Evolutionary conservation across 1,140 invertebrate species (phyloP).

Genomic region (Lepidurus packardi): DNA sequence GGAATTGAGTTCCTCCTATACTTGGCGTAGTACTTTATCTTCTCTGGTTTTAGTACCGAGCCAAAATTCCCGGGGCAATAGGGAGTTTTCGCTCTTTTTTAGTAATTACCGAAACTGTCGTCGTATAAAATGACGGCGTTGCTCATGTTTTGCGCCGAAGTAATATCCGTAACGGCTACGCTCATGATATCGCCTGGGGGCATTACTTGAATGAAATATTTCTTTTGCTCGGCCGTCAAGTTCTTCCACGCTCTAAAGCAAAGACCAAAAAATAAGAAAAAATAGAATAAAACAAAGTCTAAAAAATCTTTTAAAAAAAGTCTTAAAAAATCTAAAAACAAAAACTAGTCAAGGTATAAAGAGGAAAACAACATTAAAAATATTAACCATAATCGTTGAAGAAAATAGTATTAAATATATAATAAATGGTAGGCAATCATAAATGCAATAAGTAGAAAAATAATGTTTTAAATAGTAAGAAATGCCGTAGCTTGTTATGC

Average conservation of each 20-base stretch:
- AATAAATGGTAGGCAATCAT: too few species aligned
- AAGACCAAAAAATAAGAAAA: background rate
- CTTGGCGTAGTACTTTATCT: background rate
- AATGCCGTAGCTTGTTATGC: too few species aligned
- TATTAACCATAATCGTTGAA: background rate
- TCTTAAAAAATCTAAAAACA: too few species aligned
- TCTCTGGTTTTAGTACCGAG: background rate
- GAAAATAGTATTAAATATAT: too few species aligned
- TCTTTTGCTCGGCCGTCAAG: slow-evolving; percentile 58
- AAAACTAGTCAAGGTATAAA: too few species aligned
- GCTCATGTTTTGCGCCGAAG: slow-evolving; percentile 72
- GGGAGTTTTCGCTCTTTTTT: background rate
- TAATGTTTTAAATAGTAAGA: too few species aligned
- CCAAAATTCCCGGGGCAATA: too few species aligned
- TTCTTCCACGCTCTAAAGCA: slow-evolving; percentile 62
- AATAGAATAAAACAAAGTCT: too few species aligned
- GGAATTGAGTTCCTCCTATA: slow-evolving; percentile 22
- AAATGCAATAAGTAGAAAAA: too few species aligned
- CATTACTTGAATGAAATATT: slow-evolving; percentile 64
- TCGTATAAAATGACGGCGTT: slow-evolving; percentile 88
- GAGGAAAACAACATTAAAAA: too few species aligned
- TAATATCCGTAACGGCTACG: slow-evolving; percentile 71
- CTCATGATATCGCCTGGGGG: slow-evolving; percentile 76
- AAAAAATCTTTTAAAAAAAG: too few species aligned
- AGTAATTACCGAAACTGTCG: slow-evolving; percentile 64